Conservation (phyloP, 92 coral and sea anemone species). For the Diadumene lineata region DNA sequence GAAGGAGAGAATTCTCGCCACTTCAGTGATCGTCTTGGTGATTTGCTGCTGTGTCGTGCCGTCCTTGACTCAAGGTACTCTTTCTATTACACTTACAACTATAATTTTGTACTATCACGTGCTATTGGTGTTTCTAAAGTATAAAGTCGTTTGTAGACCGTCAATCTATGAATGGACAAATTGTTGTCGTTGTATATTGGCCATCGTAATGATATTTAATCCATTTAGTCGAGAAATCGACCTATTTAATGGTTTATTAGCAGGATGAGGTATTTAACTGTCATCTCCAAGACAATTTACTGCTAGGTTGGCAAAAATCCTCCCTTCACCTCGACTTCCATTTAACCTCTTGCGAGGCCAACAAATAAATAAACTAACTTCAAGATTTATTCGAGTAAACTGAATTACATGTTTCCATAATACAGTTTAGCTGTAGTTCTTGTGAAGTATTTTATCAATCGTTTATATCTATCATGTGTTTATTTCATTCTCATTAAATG, state of each 20-base stretch:
- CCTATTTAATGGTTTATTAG: neutral
- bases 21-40: slow-evolving; percentile 21
- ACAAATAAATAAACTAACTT: neutral
- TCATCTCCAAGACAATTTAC: neutral
- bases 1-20: slow-evolving; percentile 31
- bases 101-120: too few relatives aligned
- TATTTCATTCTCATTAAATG: slow-evolving; percentile 7
- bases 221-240: neutral
- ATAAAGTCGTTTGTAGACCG: too few relatives aligned
- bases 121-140: too few relatives aligned
- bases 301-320: slow-evolving; percentile 2
- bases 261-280: neutral
- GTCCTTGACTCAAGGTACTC: slow-evolving; percentile 18
- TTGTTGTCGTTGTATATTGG: neutral
- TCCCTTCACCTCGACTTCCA: neutral
- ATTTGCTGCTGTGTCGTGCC: slow-evolving; percentile 2
- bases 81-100: neutral
- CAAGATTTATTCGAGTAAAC: neutral
- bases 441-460: neutral
- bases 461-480: slow-evolving; percentile 14
- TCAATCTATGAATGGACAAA: slow-evolving; percentile 5
- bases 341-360: slow-evolving; percentile 10
- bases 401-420: too few relatives aligned
- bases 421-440: too few relatives aligned
- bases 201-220: neutral